Evolutionary conservation across 2,113 vertebrate genomes (phyloP).

Genomic region (Epinephelus moara): DNA sequence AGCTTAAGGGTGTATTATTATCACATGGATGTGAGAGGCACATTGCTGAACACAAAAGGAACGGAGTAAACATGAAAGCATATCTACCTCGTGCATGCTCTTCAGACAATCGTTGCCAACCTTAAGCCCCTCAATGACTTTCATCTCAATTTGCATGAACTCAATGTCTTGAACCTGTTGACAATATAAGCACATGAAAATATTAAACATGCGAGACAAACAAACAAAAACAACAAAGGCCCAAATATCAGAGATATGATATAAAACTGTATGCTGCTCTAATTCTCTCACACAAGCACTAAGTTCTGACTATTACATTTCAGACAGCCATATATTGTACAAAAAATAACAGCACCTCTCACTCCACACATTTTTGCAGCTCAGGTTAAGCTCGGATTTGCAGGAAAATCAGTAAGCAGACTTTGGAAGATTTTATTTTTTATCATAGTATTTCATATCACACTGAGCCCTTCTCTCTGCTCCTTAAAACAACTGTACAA

Average conservation of each 20-base stretch:
- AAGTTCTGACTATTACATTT: neutral
- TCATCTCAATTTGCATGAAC: conserved; percentile 95
- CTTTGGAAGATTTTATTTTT: neutral
- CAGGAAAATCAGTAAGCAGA: neutral
- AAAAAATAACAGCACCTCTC: neutral
- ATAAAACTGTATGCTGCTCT: neutral
- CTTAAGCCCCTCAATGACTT: conserved; percentile 93
- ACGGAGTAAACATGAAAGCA: neutral
- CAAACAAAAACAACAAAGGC: neutral
- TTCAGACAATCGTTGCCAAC: conserved; percentile 93
- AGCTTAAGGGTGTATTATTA: neutral
- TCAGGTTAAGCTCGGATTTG: neutral
- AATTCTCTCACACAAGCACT: neutral
- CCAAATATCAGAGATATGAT: neutral
- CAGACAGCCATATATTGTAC: neutral
- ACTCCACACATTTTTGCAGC: neutral
- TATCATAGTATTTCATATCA: neutral
- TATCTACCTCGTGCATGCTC: conserved; percentile 93
- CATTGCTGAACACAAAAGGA: neutral
- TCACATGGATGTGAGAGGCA: neutral
- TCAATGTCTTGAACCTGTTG: conserved; percentile 94
- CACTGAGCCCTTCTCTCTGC: neutral
- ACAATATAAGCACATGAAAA: neutral
- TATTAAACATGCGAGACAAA: neutral
- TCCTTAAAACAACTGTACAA: neutral